Percentiles rank a stretch among this genome's conserved stretches.
phyloP scores from a whole-genome alignment of 2,888 invertebrate species.

The Halocaridina rubra region DNA sequence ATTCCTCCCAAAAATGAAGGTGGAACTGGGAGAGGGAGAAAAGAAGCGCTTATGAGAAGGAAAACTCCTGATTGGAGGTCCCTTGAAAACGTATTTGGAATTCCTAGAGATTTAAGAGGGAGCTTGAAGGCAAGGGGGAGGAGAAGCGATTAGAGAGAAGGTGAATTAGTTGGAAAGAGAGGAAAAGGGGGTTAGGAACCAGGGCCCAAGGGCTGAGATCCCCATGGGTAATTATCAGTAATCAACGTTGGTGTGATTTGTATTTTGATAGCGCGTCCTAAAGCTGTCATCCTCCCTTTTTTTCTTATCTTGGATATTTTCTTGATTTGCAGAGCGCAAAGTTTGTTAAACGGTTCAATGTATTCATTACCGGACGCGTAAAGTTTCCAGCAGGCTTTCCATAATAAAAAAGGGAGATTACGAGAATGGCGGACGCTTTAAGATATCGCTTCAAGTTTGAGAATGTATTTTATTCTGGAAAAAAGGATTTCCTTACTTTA shows the following conservation, averaged over 20 bases:
- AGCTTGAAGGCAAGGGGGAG: too few species aligned
- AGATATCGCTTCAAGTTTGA: neutral
- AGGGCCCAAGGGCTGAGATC: neutral
- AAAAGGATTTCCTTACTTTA: too few species aligned
- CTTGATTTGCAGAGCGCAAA: conserved; percentile 54
- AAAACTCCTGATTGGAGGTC: too few species aligned
- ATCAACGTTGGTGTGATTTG: conserved; percentile 52
- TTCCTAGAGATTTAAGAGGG: too few species aligned
- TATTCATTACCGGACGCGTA: conserved; percentile 49
- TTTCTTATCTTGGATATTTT: conserved; percentile 50
- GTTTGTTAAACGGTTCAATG: conserved; percentile 56
- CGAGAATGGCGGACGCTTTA: neutral
- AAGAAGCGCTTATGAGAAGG: too few species aligned
- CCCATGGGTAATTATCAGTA: conserved; percentile 54
- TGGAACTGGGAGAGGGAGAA: too few species aligned
- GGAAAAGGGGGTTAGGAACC: neutral
- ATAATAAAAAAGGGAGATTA: neutral
- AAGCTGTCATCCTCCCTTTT: conserved; percentile 29
- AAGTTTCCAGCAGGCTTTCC: conserved; percentile 14
- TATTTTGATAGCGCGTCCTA: conserved; percentile 36
- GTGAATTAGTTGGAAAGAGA: too few species aligned
- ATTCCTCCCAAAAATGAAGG: too few species aligned
- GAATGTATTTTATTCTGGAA: too few species aligned
- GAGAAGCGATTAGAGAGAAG: neutral
- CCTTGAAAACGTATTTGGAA: too few species aligned